phyloP scores from a whole-genome alignment of 2,113 vertebrate genomes.

The Willisornis vidua region DNA sequence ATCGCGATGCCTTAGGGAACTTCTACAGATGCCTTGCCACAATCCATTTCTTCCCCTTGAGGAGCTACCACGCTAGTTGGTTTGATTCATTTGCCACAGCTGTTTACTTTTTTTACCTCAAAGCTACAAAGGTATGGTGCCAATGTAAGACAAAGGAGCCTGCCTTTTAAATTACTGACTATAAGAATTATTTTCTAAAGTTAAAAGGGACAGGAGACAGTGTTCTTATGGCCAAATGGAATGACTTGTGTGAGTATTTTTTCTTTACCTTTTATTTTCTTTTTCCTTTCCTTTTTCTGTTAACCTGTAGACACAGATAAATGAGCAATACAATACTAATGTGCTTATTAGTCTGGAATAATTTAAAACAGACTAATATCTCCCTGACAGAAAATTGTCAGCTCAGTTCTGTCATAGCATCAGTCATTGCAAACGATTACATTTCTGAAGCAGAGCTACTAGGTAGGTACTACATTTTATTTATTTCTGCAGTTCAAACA shows the following conservation, averaged over 20 bases:
- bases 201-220: neutral
- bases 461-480: neutral
- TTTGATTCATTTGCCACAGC: constrained; percentile 29
- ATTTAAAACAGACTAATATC: constrained; percentile 47
- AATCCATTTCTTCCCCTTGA: constrained; percentile 60
- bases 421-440: constrained; percentile 44
- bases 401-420: constrained; percentile 43
- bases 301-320: constrained; percentile 27
- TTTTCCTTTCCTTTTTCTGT: neutral
- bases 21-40: constrained; percentile 56
- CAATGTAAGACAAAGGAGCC: neutral
- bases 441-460: constrained; percentile 8
- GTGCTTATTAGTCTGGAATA: constrained; percentile 52
- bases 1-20: constrained; percentile 18
- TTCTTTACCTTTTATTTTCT: neutral
- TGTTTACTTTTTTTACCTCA: constrained; percentile 43
- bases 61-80: neutral
- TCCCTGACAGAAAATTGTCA: constrained; percentile 50
- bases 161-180: neutral
- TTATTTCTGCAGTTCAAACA: constrained; percentile 1
- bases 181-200: neutral
- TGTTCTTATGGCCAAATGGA: neutral
- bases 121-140: neutral
- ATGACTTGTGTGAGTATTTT: neutral
- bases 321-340: constrained; percentile 4